Evolutionary conservation across 2,888 invertebrate species (phyloP).

Genomic region (Mechanitis mazaeus): DNA sequence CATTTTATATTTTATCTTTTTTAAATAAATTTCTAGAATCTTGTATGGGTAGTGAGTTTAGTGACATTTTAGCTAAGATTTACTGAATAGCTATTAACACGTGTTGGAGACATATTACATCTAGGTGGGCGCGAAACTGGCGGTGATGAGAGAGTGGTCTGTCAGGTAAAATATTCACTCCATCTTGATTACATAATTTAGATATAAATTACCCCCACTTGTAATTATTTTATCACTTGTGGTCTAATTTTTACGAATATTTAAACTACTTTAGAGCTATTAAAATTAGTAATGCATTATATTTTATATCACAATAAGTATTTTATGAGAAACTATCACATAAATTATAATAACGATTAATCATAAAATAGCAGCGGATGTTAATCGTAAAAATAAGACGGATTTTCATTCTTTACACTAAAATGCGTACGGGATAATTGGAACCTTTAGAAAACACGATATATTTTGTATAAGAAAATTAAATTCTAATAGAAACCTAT

Average conservation of each 20-base stretch:
- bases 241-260: too few relatives aligned
- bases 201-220: neutral
- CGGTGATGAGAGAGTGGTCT: slow-evolving; percentile 23
- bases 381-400: slow-evolving; percentile 14
- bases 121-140: slow-evolving; percentile 20
- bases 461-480: neutral
- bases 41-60: neutral
- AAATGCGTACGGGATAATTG: neutral
- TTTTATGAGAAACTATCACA: slow-evolving; percentile 27
- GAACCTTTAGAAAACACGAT: slow-evolving; percentile 5
- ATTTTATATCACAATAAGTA: slow-evolving; percentile 13
- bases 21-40: too few relatives aligned
- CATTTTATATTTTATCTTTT: too few relatives aligned
- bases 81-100: slow-evolving; percentile 10
- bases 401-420: slow-evolving; percentile 10
- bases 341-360: slow-evolving; percentile 14
- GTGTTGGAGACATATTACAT: neutral
- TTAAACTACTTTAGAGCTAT: neutral
- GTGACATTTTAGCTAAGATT: slow-evolving; percentile 10
- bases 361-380: slow-evolving; percentile 19
- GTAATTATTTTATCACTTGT: neutral
- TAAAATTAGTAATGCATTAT: neutral
- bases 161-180: neutral
- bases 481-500: too few relatives aligned
- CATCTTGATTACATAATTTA: neutral